Conservation (phyloP, 2,113 vertebrate genomes). For the Solea senegalensis region DNA sequence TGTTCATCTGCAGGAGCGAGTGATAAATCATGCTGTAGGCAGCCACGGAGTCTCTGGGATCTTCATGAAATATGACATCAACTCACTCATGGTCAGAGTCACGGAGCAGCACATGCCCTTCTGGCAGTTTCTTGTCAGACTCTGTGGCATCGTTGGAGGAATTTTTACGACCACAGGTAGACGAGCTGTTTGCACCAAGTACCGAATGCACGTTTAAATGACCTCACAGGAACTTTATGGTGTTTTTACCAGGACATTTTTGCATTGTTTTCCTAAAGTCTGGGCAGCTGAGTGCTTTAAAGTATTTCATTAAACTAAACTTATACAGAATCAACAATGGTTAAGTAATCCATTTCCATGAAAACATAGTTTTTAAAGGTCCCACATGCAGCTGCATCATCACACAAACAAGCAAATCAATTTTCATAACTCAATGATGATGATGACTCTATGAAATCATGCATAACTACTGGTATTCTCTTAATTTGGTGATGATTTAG, state of each 20-base stretch:
- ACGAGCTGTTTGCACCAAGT: background rate
- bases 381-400: too few relatives aligned
- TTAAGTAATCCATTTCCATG: too few relatives aligned
- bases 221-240: background rate
- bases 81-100: constrained; percentile 95
- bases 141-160: constrained; percentile 96
- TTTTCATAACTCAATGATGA: too few relatives aligned
- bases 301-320: too few relatives aligned
- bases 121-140: constrained; percentile 95
- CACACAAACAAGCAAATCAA: too few relatives aligned
- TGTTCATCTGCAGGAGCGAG: constrained; percentile 84
- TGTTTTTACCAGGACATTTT: background rate
- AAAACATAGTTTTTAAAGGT: too few relatives aligned
- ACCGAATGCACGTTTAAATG: background rate
- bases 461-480: background rate
- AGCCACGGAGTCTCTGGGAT: constrained; percentile 98
- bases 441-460: background rate
- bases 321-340: too few relatives aligned
- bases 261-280: background rate
- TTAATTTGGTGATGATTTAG: background rate
- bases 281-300: background rate
- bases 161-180: constrained; percentile 97
- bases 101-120: constrained; percentile 98
- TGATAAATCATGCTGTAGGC: constrained; percentile 95
- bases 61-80: constrained; percentile 99